phyloP scores from a whole-genome alignment of 2,888 invertebrate species.

The Deroplatys truncata region DNA sequence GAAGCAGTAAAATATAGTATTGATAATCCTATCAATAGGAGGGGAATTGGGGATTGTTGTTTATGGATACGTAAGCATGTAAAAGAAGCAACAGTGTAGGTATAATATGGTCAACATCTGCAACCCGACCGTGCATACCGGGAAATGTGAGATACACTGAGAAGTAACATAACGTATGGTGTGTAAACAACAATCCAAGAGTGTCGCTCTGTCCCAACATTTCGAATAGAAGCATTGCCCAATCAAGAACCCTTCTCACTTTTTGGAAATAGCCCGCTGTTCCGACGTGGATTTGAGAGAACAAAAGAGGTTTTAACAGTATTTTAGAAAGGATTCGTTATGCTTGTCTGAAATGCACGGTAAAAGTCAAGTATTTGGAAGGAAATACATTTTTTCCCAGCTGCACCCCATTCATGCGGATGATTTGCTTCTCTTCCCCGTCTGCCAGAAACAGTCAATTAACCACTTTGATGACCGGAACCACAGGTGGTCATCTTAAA shows the following conservation, averaged over 20 bases:
- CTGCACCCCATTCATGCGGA: not conserved
- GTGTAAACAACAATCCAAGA: too few species aligned
- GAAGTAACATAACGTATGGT: too few species aligned
- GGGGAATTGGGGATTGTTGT: too few species aligned
- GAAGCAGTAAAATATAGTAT: too few species aligned
- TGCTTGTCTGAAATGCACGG: not conserved
- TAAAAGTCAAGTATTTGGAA: not conserved
- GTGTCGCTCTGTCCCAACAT: too few species aligned
- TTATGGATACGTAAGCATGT: too few species aligned
- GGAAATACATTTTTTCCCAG: not conserved
- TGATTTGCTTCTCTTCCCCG: not conserved
- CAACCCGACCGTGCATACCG: too few species aligned
- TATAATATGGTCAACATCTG: too few species aligned
- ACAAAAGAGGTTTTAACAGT: not conserved
- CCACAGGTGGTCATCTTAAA: slow-evolving; percentile 18
- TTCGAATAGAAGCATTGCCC: too few species aligned
- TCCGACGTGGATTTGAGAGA: not conserved
- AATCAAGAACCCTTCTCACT: not conserved
- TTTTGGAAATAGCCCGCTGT: not conserved
- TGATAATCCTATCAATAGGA: too few species aligned
- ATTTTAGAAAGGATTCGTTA: not conserved
- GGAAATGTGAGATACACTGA: too few species aligned
- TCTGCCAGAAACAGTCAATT: slow-evolving; percentile 17
- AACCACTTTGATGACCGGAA: slow-evolving; percentile 16
- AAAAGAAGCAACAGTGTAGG: too few species aligned